Conservation (phyloP, 1,140 invertebrate species). For the Archivesica marissinica region DNA sequence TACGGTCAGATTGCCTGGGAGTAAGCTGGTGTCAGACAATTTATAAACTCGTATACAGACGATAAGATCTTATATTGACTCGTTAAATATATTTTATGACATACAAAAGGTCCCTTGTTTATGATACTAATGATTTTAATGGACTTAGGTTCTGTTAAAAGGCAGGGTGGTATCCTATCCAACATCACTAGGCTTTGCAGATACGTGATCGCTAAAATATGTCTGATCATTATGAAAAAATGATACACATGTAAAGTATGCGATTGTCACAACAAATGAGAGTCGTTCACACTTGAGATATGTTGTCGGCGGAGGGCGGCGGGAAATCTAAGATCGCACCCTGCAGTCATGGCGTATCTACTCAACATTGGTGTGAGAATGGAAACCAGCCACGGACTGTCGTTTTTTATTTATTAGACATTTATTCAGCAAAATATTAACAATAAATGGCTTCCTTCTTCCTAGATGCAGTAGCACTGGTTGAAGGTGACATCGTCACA, state of each 20-base stretch:
- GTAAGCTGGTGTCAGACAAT: neutral
- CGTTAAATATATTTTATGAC: conserved; percentile 27
- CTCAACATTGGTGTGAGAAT: no score
- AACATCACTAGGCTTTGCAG: no score
- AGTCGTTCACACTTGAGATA: neutral
- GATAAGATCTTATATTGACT: neutral
- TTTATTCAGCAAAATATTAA: no score
- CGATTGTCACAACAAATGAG: neutral
- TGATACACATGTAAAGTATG: neutral
- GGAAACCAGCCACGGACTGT: no score
- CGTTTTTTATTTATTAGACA: no score
- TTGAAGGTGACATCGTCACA: no score
- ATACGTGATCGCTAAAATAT: no score
- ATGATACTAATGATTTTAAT: conserved; percentile 14
- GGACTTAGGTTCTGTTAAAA: conserved; percentile 12
- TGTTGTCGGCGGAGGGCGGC: neutral
- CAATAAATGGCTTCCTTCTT: no score
- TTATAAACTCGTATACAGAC: neutral
- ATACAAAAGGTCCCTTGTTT: conserved; percentile 32
- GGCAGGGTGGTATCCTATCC: conserved; percentile 9
- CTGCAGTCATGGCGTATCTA: neutral
- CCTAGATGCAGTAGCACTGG: no score
- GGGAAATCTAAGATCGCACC: neutral
- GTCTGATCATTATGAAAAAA: no score
- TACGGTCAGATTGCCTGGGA: neutral